These are phyloP conservation scores for Cylindroiulus punctatus DNA, from an alignment of 2,888 invertebrate genomes.

Conservation along the genomic window DNA sequence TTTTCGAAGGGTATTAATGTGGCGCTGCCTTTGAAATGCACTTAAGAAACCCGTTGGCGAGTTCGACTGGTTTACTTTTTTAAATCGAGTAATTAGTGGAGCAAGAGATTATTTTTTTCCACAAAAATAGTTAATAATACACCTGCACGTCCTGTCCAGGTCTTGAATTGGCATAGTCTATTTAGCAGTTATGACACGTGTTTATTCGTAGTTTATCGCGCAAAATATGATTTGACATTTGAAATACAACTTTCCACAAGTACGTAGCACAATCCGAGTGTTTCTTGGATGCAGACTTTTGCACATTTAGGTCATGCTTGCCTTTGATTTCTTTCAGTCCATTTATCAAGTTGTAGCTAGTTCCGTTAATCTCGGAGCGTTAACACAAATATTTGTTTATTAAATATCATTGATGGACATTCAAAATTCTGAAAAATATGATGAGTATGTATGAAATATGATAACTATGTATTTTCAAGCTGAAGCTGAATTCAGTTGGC, in stretches of 20 bases:
- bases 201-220: background rate
- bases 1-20: background rate
- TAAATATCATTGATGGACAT: background rate
- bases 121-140: slow-evolving; percentile 11
- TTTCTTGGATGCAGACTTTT: background rate
- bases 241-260: background rate
- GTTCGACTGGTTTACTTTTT: background rate
- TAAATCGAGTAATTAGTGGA: background rate
- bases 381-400: background rate
- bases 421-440: background rate
- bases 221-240: background rate
- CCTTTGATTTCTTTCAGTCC: background rate
- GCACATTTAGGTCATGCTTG: background rate
- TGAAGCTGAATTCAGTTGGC: too few species aligned
- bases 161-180: too few species aligned
- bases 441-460: background rate
- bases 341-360: background rate
- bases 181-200: background rate
- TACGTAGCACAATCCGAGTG: background rate
- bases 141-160: background rate
- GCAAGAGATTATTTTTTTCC: background rate
- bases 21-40: background rate
- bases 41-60: background rate
- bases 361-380: background rate
- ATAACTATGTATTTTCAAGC: too few species aligned